A percentile compares a stretch with the other conserved stretches of the same genome.
phyloP scores from a whole-genome alignment of 2,113 vertebrate species.

The Conger conger region DNA sequence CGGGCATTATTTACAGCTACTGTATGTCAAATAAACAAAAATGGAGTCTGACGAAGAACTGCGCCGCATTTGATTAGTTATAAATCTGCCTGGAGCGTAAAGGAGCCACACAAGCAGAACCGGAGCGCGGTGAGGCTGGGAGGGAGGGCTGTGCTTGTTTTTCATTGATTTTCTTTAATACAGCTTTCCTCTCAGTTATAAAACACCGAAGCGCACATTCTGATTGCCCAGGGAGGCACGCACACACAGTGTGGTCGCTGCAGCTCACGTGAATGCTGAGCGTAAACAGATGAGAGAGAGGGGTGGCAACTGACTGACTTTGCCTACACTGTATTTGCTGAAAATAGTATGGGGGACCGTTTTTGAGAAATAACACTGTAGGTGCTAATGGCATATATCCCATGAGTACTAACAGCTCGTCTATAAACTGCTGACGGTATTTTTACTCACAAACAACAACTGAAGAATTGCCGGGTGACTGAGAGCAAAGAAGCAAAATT shows the following conservation, averaged over 20 bases:
- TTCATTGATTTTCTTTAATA: conserved; percentile 2
- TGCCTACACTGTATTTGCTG: too few relatives aligned
- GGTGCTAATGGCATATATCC: too few relatives aligned
- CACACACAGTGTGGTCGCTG: background rate
- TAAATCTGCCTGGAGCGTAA: background rate
- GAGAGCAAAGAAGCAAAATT: too few relatives aligned
- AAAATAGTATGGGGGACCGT: too few relatives aligned
- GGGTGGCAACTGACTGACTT: too few relatives aligned
- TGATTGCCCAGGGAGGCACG: background rate
- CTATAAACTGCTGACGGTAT: too few relatives aligned
- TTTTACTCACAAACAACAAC: too few relatives aligned
- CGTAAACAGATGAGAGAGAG: background rate
- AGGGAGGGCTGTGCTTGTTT: background rate
- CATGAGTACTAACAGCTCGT: too few relatives aligned
- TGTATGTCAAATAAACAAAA: conserved; percentile 1
- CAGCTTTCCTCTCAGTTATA: conserved; percentile 7
- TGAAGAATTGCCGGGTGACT: too few relatives aligned
- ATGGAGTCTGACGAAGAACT: background rate
- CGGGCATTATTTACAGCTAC: background rate
- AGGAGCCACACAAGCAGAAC: background rate
- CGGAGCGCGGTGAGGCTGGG: background rate
- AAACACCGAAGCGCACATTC: conserved; percentile 1
- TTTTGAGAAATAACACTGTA: too few relatives aligned
- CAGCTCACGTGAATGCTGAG: background rate
- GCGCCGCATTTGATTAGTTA: background rate